Conservation (phyloP, 2,797 vertebrate genomes). For the Hydrocynus forskahlii region DNA sequence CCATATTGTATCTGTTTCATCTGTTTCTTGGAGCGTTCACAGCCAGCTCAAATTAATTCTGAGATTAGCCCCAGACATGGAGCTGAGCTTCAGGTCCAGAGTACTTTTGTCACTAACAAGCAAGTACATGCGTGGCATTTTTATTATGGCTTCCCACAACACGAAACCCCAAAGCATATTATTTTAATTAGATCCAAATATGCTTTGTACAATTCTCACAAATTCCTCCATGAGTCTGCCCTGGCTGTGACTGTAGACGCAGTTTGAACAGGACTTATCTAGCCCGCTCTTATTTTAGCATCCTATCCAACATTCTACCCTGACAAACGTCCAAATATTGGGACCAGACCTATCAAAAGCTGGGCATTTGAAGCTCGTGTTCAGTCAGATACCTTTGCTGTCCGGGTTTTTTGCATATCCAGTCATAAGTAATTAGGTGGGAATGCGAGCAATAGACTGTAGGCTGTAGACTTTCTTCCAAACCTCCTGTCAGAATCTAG, state of each 20-base stretch:
- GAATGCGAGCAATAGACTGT: no score
- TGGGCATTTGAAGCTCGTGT: no score
- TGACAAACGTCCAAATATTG: neutral
- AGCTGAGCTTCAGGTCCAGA: neutral
- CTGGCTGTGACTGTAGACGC: neutral
- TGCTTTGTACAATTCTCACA: neutral
- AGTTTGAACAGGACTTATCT: neutral
- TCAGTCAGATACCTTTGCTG: no score
- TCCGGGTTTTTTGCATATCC: no score
- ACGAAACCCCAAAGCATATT: neutral
- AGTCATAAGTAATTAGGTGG: no score
- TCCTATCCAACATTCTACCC: no score
- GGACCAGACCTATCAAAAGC: no score
- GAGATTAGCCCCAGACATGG: neutral
- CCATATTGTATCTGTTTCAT: neutral
- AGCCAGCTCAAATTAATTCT: neutral
- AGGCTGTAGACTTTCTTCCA: no score
- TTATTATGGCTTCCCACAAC: neutral
- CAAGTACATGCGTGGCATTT: neutral
- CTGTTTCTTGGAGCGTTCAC: neutral
- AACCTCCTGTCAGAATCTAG: no score
- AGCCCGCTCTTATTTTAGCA: neutral
- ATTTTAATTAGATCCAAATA: slow-evolving; percentile 17
- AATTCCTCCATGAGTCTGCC: neutral
- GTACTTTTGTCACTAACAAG: slow-evolving; percentile 3